Evolutionary conservation across 1,140 invertebrate species (phyloP), one percentile per base, ranked within the genome.

Genomic region (Metopolophium dirhodum): DNA sequence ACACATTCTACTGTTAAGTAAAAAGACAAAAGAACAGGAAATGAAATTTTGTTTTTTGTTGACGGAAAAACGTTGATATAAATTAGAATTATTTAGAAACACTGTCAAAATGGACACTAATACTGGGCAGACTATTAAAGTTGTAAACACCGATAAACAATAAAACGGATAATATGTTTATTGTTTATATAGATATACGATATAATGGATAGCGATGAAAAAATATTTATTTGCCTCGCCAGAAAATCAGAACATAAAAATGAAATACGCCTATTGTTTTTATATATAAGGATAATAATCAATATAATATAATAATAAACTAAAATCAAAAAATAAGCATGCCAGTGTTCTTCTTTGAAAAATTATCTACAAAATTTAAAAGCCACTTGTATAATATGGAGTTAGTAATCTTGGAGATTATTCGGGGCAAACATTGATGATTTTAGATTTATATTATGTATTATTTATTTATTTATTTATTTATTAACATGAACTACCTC

Each of bases 11-110:
- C n/a, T 37, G 87, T 57, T 37, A 57, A 57, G 87, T 89, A 89
- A 54, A 35, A 54, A 89, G 87, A 89, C 87, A 89, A 89, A 57
- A 57, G 41, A 89, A 89, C 87, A 54, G 87, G 87, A 89, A 89
- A 89, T 57, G 87, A 89, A 89, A 89, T 89, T 89, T 68, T 68
- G 61, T 68, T 68, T 35, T 35, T 35, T 30, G 49, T 54, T 26
- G 49, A 89, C n/a, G 7, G 23, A 89, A 54, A 89, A 89, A 89
- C n/a, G 22, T 23, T 35, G 18, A 88, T 41, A 88, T 35, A 37
- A 51, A 88, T 54, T 87, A 49, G 37, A 26, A 49, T 49, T 47
- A 14, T 87, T 87, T 87, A 88, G 86, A 88, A 88, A n/a, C n/a
- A 35, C n/a, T 20, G 45, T 88, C 87, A 9, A 35, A 47, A 86